These are phyloP conservation scores for Gnathonemus longibarbis DNA, from an alignment of 2,113 vertebrate genomes.

Conservation along the genomic window DNA sequence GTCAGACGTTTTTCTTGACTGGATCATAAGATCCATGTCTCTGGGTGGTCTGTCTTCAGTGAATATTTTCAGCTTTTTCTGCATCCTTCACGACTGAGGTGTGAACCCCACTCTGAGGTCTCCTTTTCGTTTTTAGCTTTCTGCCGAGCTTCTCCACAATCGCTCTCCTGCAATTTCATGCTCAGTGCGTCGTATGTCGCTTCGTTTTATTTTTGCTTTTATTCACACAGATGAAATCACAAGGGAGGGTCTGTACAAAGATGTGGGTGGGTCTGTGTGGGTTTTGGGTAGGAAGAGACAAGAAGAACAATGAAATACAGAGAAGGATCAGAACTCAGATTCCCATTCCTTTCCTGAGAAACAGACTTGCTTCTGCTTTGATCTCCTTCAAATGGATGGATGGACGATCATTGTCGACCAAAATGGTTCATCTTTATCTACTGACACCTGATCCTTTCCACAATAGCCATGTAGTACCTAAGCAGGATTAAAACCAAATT, in stretches of 20 bases:
- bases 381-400: neutral
- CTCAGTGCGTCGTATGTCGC: neutral
- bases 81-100: neutral
- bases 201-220: neutral
- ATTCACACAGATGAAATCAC: neutral
- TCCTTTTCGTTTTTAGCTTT: neutral
- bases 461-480: neutral
- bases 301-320: neutral
- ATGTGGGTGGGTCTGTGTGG: neutral
- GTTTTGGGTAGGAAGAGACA: neutral
- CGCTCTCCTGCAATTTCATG: neutral
- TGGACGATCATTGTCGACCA: neutral
- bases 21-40: neutral
- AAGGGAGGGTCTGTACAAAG: neutral
- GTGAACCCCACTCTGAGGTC: neutral
- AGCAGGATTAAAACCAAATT: neutral
- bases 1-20: neutral
- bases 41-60: neutral
- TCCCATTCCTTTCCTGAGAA: neutral
- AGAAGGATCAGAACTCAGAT: neutral
- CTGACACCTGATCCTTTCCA: neutral
- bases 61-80: neutral
- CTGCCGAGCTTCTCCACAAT: neutral
- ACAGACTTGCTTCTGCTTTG: neutral
- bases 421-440: neutral